phyloP scores from a whole-genome alignment of 2,113 vertebrate species.

The Delphinapterus leucas region DNA sequence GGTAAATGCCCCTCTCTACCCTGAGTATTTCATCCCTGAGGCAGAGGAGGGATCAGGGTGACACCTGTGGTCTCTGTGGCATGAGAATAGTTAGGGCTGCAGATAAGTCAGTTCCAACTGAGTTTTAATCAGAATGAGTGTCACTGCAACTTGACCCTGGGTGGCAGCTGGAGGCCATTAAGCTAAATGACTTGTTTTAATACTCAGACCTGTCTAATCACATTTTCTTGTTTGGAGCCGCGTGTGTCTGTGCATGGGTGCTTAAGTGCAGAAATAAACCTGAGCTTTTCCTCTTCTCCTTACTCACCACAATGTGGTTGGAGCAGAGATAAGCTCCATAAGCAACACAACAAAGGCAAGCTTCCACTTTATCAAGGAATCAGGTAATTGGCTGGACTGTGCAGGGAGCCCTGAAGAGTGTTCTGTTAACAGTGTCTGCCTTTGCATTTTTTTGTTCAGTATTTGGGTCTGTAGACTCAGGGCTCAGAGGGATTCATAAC shows the following conservation, averaged over 20 bases:
- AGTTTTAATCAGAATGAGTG: neutral
- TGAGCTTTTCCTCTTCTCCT: neutral
- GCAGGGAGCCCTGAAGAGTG: neutral
- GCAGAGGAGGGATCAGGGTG: neutral
- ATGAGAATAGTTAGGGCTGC: neutral
- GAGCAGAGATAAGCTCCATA: neutral
- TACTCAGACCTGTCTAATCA: slow-evolving; percentile 52
- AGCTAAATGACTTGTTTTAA: slow-evolving; percentile 52
- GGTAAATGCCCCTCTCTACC: neutral
- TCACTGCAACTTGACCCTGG: slow-evolving; percentile 23
- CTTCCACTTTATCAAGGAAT: neutral
- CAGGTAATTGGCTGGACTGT: neutral
- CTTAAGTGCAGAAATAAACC: neutral
- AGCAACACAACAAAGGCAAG: neutral
- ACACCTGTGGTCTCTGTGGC: neutral
- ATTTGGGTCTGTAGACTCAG: neutral
- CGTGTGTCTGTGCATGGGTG: neutral
- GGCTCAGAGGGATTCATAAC: neutral
- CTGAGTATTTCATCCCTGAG: neutral
- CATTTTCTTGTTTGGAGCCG: slow-evolving; percentile 24
- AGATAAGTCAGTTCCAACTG: neutral
- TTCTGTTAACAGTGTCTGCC: neutral
- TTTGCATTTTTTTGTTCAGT: neutral
- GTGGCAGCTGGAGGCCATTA: neutral
- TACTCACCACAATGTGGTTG: accelerated